phyloP scores from a whole-genome alignment of 2,113 vertebrate genomes.

The Rhinoderma darwinii region DNA sequence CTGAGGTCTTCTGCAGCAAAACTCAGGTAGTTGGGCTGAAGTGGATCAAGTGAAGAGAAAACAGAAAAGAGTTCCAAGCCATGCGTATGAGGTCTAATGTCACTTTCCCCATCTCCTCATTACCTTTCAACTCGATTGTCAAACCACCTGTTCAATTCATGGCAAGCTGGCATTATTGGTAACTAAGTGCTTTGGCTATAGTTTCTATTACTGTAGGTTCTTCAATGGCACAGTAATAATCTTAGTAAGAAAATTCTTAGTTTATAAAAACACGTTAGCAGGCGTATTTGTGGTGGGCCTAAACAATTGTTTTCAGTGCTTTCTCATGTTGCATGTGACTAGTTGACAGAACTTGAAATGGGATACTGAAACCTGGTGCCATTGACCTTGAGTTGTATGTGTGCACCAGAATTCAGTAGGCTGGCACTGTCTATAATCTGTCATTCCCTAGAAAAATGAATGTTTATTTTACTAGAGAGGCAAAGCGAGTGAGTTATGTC shows the following conservation, averaged over 20 bases:
- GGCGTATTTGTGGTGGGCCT: neutral
- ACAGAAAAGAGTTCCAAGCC: too few species aligned
- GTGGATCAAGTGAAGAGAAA: too few species aligned
- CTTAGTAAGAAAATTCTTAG: neutral
- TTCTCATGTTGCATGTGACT: neutral
- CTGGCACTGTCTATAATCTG: slow-evolving; percentile 21
- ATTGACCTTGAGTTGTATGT: neutral
- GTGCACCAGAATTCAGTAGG: neutral
- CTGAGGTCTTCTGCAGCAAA: too few species aligned
- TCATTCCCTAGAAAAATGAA: slow-evolving; percentile 4
- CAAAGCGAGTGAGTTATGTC: slow-evolving; percentile 27
- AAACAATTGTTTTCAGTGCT: neutral
- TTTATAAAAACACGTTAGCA: neutral
- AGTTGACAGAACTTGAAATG: neutral
- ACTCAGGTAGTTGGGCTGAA: too few species aligned
- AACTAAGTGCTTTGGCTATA: too few species aligned
- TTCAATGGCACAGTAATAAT: neutral
- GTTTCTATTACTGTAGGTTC: too few species aligned
- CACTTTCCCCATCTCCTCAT: too few species aligned
- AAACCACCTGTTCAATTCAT: too few species aligned
- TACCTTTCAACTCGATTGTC: too few species aligned
- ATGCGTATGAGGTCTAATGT: too few species aligned
- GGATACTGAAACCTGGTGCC: neutral
- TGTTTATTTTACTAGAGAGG: slow-evolving; percentile 13
- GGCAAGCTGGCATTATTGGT: too few species aligned